Conservation (phyloP, 1,140 invertebrate genomes). For the Drosophila ficusphila region DNA sequence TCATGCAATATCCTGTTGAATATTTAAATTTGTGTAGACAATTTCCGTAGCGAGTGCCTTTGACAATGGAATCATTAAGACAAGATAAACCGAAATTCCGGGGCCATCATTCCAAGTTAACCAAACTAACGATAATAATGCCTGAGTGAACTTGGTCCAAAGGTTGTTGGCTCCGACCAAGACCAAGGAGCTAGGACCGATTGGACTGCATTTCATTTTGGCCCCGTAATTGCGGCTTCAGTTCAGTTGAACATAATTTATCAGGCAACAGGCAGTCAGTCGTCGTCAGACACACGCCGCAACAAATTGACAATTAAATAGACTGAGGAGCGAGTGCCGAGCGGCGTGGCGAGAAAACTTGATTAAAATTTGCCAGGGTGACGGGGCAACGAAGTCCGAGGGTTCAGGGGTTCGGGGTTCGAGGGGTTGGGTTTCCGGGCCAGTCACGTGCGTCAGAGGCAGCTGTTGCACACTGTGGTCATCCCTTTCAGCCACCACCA, state of each 20-base stretch:
- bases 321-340: conserved; percentile 49
- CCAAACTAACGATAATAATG: conserved; percentile 59
- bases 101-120: not conserved
- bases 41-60: conserved; percentile 76
- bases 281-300: conserved; percentile 59
- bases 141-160: conserved; percentile 34
- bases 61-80: conserved; percentile 79
- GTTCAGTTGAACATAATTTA: conserved; percentile 63
- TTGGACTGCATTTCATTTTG: conserved; percentile 54
- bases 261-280: conserved; percentile 45
- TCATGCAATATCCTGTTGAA: conserved; percentile 81
- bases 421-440: conserved; percentile 7
- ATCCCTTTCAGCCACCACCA: conserved; percentile 3
- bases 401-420: not conserved
- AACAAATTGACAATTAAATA: conserved; percentile 79
- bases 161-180: conserved; percentile 22
- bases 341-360: conserved; percentile 66
- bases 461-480: conserved; percentile 65
- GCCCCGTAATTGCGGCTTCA: conserved; percentile 51
- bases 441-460: conserved; percentile 69
- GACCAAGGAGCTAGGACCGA: conserved; percentile 3
- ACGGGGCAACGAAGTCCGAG: conserved; percentile 31
- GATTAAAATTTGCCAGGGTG: conserved; percentile 74
- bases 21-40: conserved; percentile 80
- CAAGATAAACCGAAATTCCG: conserved; percentile 59